Evolutionary conservation across 2,888 invertebrate species (phyloP).

Genomic region (Rhimphoctona megacephalus): DNA sequence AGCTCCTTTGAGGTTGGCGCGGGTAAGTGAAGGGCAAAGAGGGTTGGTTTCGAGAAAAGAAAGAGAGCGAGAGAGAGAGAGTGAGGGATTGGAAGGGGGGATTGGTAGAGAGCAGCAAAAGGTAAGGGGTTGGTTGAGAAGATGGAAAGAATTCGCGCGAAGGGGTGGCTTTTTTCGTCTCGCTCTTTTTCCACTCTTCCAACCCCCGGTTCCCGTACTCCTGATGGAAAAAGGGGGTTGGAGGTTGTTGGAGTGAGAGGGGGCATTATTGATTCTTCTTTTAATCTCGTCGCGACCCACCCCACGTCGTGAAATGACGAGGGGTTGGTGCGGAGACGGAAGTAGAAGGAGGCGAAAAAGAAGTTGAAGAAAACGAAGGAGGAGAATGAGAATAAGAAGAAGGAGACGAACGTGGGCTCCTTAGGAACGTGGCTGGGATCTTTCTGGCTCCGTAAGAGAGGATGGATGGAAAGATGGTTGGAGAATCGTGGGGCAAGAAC

Average conservation of each 20-base stretch:
- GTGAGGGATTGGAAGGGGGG: constrained; percentile 32
- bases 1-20: constrained; percentile 81
- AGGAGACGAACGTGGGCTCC: constrained; percentile 73
- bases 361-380: constrained; percentile 70
- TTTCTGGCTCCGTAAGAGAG: constrained; percentile 50
- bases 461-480: constrained; percentile 52
- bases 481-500: constrained; percentile 28
- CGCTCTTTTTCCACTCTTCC: constrained; percentile 44
- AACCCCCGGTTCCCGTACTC: constrained; percentile 65
- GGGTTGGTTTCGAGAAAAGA: constrained; percentile 13
- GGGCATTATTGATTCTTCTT: constrained; percentile 84
- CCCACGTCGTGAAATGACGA: constrained; percentile 71
- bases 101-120: constrained; percentile 27
- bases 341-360: constrained; percentile 73
- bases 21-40: constrained; percentile 20
- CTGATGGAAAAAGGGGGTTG: constrained; percentile 67
- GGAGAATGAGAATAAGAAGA: constrained; percentile 70
- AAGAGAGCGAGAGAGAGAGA: constrained; percentile 25
- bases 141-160: constrained; percentile 56
- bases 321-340: constrained; percentile 70
- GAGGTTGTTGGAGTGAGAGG: constrained; percentile 69
- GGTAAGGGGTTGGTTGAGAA: constrained; percentile 32
- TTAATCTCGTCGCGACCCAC: constrained; percentile 84
- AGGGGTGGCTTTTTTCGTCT: constrained; percentile 59
- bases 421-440: constrained; percentile 66